phyloP scores from a whole-genome alignment of 2,888 invertebrate species.

The Agrochola lychnidis region DNA sequence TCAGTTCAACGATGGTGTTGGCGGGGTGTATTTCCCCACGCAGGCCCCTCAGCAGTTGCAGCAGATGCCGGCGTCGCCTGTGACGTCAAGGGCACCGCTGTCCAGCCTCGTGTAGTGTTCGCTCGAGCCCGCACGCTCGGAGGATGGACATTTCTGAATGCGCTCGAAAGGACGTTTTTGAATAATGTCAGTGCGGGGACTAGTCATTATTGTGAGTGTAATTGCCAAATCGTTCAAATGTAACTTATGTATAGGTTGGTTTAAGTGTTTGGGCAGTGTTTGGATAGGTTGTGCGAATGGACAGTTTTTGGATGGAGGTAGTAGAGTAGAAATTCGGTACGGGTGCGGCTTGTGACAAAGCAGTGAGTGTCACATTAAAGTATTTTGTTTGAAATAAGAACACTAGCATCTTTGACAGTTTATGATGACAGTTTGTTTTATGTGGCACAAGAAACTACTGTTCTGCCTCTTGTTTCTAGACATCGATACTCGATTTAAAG shows the following conservation, averaged over 20 bases:
- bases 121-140: conserved; percentile 81
- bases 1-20: conserved; percentile 85
- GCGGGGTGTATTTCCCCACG: conserved; percentile 85
- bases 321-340: not conserved
- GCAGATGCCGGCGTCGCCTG: conserved; percentile 91
- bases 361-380: not conserved
- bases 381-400: conserved; percentile 14
- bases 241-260: conserved; percentile 66
- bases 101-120: conserved; percentile 92
- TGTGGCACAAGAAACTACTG: not conserved
- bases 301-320: not conserved
- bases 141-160: conserved; percentile 72
- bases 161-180: conserved; percentile 66
- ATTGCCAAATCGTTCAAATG: conserved; percentile 83
- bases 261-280: conserved; percentile 55
- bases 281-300: conserved; percentile 12
- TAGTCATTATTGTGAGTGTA: conserved; percentile 73
- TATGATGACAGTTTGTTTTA: not conserved
- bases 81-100: conserved; percentile 92
- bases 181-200: conserved; percentile 69
- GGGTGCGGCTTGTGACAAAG: not conserved
- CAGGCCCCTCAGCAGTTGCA: conserved; percentile 87
- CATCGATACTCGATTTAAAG: not conserved
- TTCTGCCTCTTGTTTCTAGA: not conserved
- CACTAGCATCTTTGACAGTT: conserved; percentile 14